Evolutionary conservation across 2,888 invertebrate species (phyloP), one percentile per base, ranked within the genome.

Genomic region (Galeruca laticollis): DNA sequence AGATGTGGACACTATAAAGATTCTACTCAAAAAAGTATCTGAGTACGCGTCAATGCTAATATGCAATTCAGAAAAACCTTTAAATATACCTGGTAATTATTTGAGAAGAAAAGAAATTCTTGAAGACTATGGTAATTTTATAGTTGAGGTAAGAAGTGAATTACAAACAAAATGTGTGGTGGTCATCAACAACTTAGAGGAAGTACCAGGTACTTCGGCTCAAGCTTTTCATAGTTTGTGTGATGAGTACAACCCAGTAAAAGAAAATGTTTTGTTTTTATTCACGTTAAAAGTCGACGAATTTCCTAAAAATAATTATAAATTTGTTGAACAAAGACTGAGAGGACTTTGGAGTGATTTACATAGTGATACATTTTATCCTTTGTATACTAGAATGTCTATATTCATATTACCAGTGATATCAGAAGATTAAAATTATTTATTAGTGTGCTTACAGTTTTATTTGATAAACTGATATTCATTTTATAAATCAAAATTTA

Each of bases 151-250:
- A 62, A 77, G 74, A 72, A 71, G 72, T 59, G 60, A 75, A 21
- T 77, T 85, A 20, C 69, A 78, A 20, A 64, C 79, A 15, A 80
- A 74, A 67, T 76, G 81, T 10, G 78, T 84, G 6, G 79, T 87
- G 80, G 75, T 85, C 26, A 78, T 87, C 0, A 77, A 81, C 61
- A 81, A 86, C 77, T 71, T 87, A 40, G 83, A 84, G 20, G 60
- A 81, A 43, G 76, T 85, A 20, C 79, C 82, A 9, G 86, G 86
- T 13, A 63, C 76, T 40, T 81, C 84, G 0, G 85, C 87, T 1
- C 86, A 84, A 76, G 88, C 88, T 2, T 86, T 90, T 73, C 90
- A 90, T 76, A 82, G 85, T 67, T 86, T 90, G 73, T 90, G 90
- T 75, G 90, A 90, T 76, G 87, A 86, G 33, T 73, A 85, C 54